Evolutionary conservation across 1,140 invertebrate genomes (phyloP), one percentile per base, ranked within the genome.

Genomic region (Ostrea edulis): DNA sequence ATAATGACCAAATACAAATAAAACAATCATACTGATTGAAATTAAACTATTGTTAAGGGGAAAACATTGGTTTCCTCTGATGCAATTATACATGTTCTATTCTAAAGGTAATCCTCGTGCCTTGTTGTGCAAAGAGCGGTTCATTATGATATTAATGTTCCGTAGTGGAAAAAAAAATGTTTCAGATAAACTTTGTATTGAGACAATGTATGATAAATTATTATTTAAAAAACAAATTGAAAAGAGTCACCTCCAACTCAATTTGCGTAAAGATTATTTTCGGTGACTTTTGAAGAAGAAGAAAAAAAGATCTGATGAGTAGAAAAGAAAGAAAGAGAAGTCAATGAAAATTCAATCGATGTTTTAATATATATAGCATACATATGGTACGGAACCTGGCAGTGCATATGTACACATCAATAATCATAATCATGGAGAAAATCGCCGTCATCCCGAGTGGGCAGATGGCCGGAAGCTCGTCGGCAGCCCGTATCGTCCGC

Each of bases 381-480:
- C 14, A 11, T 29, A 35, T 25, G 25, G 29, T 29, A 35, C 29
- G 25, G 29, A 62, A 9, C 3, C 25, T 62, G 55, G 14, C 55
- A 20, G 17, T 62, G 5, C 35, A 2, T 44, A 44, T 44, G n/a
- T n/a, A 44, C 11, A n/a, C 14, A 35, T 77, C 68, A 35, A 25
- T 77, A 35, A 77, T 77, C 68, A 35, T 77, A 25, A 77, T 77
- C 68, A 25, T 5, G 14, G 65, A 12, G 11, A 25, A 77, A 77
- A 77, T 77, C 25, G 25, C 12, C 68, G 25, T 77, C 68, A 77
- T 9, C 14, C 25, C 22, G 68, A 29, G 68, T 77, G 68, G 68
- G 68, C 68, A 77, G 68, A 77, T 77, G 68, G 68, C 68, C 68
- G 68, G 68, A 77, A 77, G 29, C 68, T 35, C 22, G 8, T 77